Percentiles rank a stretch among this genome's conserved stretches.
phyloP scores from a whole-genome alignment of 2,113 vertebrate genomes.

The Apteryx owenii region DNA sequence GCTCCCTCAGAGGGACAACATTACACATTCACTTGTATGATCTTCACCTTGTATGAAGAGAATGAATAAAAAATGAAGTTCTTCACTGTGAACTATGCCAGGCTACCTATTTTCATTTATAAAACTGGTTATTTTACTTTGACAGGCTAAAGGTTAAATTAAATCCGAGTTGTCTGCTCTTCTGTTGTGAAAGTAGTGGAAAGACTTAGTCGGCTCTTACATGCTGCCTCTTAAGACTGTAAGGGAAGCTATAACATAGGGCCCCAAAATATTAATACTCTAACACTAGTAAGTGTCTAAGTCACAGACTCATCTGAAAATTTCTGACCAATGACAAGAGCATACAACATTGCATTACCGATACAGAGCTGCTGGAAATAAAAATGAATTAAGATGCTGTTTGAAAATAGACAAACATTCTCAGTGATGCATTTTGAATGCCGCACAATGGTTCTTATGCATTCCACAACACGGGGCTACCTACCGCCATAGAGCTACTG shows the following conservation, averaged over 20 bases:
- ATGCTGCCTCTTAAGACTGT: background rate
- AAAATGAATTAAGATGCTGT: background rate
- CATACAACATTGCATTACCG: background rate
- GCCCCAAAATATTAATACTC: background rate
- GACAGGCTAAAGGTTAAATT: constrained; percentile 80
- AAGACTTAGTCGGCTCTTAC: background rate
- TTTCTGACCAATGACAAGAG: background rate
- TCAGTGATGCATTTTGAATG: background rate
- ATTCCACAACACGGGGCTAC: background rate
- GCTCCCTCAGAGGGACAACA: constrained; percentile 66
- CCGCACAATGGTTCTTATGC: background rate
- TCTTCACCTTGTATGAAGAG: constrained; percentile 78
- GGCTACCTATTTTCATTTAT: constrained; percentile 78
- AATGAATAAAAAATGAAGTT: constrained; percentile 84
- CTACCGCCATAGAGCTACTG: background rate
- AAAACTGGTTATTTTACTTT: constrained; percentile 82
- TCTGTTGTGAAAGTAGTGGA: background rate
- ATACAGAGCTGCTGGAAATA: background rate
- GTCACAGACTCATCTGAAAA: background rate
- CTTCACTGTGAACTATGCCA: constrained; percentile 74
- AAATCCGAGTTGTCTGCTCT: constrained; percentile 69
- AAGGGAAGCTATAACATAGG: background rate
- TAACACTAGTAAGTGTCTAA: background rate
- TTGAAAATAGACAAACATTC: background rate
- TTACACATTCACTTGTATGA: constrained; percentile 77